Conservation (phyloP, 2,797 vertebrate genomes). For the Diglossa cyanea region DNA sequence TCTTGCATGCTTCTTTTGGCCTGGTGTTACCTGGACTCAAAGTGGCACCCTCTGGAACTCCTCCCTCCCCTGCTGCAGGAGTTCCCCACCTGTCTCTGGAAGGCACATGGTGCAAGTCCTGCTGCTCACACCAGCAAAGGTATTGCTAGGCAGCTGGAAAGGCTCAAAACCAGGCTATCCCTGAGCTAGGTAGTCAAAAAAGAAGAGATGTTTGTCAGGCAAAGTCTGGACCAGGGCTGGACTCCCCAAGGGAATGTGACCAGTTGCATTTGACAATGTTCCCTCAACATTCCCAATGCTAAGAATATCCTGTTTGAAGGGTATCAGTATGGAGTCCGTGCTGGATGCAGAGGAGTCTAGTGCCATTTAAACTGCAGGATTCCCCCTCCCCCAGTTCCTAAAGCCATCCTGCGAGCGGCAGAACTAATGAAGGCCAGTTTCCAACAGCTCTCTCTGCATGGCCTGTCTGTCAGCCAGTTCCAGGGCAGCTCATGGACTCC, state of each 20-base stretch:
- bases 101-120: not conserved
- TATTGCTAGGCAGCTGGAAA: not conserved
- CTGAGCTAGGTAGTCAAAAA: not conserved
- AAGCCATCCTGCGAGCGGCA: not conserved
- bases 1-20: not conserved
- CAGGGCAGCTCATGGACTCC: not conserved
- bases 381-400: not conserved
- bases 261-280: not conserved
- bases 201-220: not conserved
- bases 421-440: conserved; percentile 24
- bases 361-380: not conserved
- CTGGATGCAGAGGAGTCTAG: not conserved
- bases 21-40: not conserved
- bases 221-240: not conserved
- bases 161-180: not conserved
- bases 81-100: not conserved
- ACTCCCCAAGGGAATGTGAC: not conserved
- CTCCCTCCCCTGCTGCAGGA: fast-evolving
- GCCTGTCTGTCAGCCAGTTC: not conserved
- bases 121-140: not conserved
- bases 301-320: not conserved
- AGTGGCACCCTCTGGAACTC: not conserved
- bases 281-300: not conserved
- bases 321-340: not conserved
- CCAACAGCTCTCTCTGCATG: not conserved